Evolutionary conservation across 2,888 invertebrate genomes (phyloP), one percentile per base, ranked within the genome.

Genomic region (Stenodera caucasica): DNA sequence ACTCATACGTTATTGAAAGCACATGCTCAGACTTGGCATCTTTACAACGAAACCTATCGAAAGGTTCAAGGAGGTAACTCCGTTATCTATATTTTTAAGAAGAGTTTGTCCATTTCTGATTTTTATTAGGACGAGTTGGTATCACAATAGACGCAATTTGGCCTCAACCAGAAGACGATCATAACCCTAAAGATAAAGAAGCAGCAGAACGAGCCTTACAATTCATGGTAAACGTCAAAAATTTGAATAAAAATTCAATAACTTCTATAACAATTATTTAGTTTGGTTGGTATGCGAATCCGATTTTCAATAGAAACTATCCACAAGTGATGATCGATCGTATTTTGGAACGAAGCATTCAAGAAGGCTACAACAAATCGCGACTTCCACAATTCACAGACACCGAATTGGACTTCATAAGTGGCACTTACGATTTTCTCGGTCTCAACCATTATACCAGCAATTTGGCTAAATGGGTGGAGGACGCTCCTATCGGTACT

Each of bases 1-100:
- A 81, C 81, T 0, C 88, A 89, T 72, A 86, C 87, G 70, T 78
- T 86, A 57, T 75, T 91, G 18, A 78, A 86, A 60, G 86, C 88
- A 0, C 90, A 91, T 75, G 88, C 87, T 0, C 82, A 81, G 56
- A 86, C 83, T 1, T 91, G 87, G 72, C 82, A 83, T 53, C 73
- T 88, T 37, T 90, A 90, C 72, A 80, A 88, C 57, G 77, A 81
- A 40, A 80, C 85, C 67, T 90, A 84, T 70, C 80, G 82, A 65
- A 40, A 57, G 61, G 30, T 30, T 53, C 21, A 55, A 21, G 33
- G n/a, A 9, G 15, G n/a, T 57, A 60, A 33, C 53, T 57, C 8
- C 53, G 57, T 7, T 12, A 50, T 50, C 7, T 6, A 14, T 8
- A 14, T 50, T n/a, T 1, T 21, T 18, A 52, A 55, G 56, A 26